Evolutionary conservation across 2,113 vertebrate genomes (phyloP), one percentile per base, ranked within the genome.

Genomic region (Mus spicilegus): DNA sequence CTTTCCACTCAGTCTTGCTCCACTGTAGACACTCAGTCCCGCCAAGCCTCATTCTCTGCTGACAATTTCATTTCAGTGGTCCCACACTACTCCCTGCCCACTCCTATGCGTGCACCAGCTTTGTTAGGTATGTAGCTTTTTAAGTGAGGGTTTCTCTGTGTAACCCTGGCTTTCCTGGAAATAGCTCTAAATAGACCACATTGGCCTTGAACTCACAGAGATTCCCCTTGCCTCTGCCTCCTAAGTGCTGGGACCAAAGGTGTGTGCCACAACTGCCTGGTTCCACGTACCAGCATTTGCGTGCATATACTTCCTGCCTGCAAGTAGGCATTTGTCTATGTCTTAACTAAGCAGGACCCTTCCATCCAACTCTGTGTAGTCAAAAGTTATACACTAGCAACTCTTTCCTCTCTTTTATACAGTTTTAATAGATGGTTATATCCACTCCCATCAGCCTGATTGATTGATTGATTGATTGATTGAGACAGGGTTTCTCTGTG

Each of bases 51-150:
- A 67, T n/a, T 58, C 8, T 75, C 24, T 73, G 58, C 14, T 69
- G 19, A 78, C 67, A 17, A 58, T 81, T 56, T 36, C 95, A n/a
- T 73, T 91, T 92, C 30, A 46, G 39, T 12, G n/a, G 82, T 94
- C 28, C 14, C 11, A 4, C 30, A 26, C 24, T 17, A 0, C 6
- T 22, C 49, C 10, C 39, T 70, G 30, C 26, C 14, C 0, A 36
- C 63, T 87, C 56, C 13, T 89, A 26, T 0, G 19, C 19, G 13
- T 24, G 20, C n/a, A 42, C 24, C 2, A 10, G 39, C 16, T 30
- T 3, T 22, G 11, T 33, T 67, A 28, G 11, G 65, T 67, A 17
- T n/a, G 69, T 70, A 67, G 28, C 65, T 67, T 65, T 30, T 13
- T 67, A 17, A 20, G 46, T 69, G 19, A 89, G n/a, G 39, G 69